Base-by-base conservation (phyloP, 2,888 invertebrate species). In the Papilio elwesi region DNA sequence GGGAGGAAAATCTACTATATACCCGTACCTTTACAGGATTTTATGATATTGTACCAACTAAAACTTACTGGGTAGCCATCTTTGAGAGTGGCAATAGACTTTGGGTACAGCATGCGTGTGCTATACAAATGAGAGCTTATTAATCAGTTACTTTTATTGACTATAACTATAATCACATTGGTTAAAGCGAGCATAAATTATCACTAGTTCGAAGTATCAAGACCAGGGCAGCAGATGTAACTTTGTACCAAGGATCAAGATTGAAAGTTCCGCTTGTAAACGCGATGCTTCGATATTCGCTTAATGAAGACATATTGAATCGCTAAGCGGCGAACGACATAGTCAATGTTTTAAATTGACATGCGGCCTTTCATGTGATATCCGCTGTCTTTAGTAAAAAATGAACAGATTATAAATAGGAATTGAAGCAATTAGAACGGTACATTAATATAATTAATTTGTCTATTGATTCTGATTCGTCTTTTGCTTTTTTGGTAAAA, bases 221-320 rank as follows among this genome's bases (percentile, higher is more conserved):
- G 83, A 85, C 83, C 83, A 85, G 84, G 81, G 80, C 79, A 79
- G 79, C 79, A 80, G 82, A 81, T 85, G 89, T 90, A 89, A 90
- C 85, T 90, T 86, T 84, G 86, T 86, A 82, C 83, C 90, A 87
- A 87, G 88, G 86, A 92, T 87, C 92, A 91, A 91, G 92, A 92
- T 91, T 83, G 87, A 88, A 85, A 84, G 90, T 88, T 90, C 90
- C 89, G 87, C 83, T 89, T 87, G 86, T 86, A 86, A 89, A 90
- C 88, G 85, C 88, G 89, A 88, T 89, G 89, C 88, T 88, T 88
- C 89, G 90, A 91, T 90, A 89, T 90, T 88, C 90, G 81, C 89
- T 91, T 93, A 93, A 93, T 93, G 93, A 93, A 93, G 93, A 93
- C 93, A 93, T 93, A 93, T 93, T 93, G 93, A 92, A 91, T 91